Conservation (phyloP, 2,888 invertebrate genomes). For the Pachliopta kotzebuea region DNA sequence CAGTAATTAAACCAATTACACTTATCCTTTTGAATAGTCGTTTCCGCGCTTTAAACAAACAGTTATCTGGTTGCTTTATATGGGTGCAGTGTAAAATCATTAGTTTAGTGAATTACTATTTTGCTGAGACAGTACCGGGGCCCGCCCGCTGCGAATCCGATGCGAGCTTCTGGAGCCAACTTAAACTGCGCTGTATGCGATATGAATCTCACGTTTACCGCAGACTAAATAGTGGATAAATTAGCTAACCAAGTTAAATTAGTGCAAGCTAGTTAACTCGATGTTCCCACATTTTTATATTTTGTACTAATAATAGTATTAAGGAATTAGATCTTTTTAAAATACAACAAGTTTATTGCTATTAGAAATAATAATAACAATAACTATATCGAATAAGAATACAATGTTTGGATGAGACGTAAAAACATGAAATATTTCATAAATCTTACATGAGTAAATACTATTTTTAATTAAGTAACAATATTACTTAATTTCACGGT, state of each 20-base stretch:
- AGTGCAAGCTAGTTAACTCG: slow-evolving; percentile 48
- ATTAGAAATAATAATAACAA: too few species aligned
- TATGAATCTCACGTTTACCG: slow-evolving; percentile 76
- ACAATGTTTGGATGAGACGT: too few species aligned
- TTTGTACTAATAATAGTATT: not conserved
- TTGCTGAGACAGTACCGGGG: slow-evolving; percentile 40
- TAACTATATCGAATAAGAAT: too few species aligned
- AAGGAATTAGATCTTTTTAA: not conserved
- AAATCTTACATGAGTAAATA: too few species aligned
- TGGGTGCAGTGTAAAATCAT: slow-evolving; percentile 32
- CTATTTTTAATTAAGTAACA: too few species aligned
- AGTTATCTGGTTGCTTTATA: slow-evolving; percentile 11
- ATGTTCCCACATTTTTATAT: slow-evolving; percentile 17
- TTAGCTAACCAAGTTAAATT: slow-evolving; percentile 72
- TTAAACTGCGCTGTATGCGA: slow-evolving; percentile 63
- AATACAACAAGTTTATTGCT: too few species aligned
- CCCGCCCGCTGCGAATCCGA: slow-evolving; percentile 64
- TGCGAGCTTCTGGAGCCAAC: slow-evolving; percentile 53
- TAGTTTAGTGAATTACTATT: slow-evolving; percentile 42
- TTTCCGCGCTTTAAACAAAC: slow-evolving; percentile 40
- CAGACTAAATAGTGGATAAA: slow-evolving; percentile 74
- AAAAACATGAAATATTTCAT: too few species aligned
- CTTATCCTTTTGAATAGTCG: slow-evolving; percentile 40
- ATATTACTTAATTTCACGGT: too few species aligned
- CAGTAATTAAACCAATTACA: not conserved